Evolutionary conservation across 2,797 vertebrate species (phyloP), one percentile per base, ranked within the genome.

Genomic region (Sebastes paucispinis): DNA sequence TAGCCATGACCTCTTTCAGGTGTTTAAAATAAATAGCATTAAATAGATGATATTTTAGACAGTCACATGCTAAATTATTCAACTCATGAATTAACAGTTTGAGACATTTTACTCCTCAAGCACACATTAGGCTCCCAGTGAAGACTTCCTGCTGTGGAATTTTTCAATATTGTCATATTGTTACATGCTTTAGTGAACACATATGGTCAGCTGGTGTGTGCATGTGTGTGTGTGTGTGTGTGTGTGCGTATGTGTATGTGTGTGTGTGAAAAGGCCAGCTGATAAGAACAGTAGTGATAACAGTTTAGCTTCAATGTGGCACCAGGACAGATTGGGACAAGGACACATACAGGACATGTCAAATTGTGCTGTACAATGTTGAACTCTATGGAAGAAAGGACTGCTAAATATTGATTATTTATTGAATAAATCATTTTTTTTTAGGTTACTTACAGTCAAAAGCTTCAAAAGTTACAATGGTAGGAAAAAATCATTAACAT

Each of bases 281-380:
- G 91, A 90, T 89, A 88, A 86, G 77, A 52, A 36, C 65, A 68
- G 39, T 13, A 39, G 77, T 74, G 86, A 82, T 86, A 90, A 69
- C 60, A 79, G 73, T 78, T 70, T 67, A 43, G 78, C 75, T 83
- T 69, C 83, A 18, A 64, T 81, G 84, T 79, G 83, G 72, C 72
- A 77, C 79, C 75, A 83, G 89, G 80, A 79, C 85, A 86, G 59
- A 81, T 24, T 58, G 43, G 20, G 67, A 77, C 58, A 81, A 83
- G 83, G 88, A 43, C 88, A 86, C 34, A 73, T 8, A 77, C 54
- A 74, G 60, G 67, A 50, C 16, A 34, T 2, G 8, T 64, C 20
- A 36, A n/a, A 68, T 75, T 24, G 1, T 50, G 54, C 55, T 20
- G 18, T 24, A 18, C 13, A 63, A 18, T 22, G 9, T 31, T 32